Conservation (phyloP, 2,797 vertebrate species). For the Tapirus indicus region DNA sequence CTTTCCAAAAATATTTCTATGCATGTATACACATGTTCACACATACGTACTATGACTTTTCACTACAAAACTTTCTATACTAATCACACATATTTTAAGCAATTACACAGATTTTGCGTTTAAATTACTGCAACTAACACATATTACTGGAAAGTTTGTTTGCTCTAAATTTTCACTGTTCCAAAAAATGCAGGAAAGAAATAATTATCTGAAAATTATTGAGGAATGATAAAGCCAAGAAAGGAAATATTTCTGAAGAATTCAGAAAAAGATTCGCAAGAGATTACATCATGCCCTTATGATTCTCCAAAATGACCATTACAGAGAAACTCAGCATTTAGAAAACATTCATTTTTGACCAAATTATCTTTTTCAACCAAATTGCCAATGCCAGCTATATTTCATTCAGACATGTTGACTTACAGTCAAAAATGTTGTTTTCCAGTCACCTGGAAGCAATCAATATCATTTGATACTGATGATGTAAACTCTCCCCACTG, state of each 20-base stretch:
- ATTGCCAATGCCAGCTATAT: accelerated
- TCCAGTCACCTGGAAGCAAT: background rate
- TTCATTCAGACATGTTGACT: accelerated
- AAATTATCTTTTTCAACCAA: too few species aligned
- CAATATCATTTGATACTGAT: accelerated
- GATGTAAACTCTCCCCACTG: accelerated
- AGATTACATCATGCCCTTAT: background rate
- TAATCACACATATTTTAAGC: background rate
- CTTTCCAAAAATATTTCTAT: background rate
- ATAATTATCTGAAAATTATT: background rate
- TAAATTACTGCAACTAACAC: background rate
- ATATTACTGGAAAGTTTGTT: background rate
- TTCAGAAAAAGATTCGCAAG: background rate
- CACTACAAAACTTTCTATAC: background rate
- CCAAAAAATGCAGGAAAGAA: background rate
- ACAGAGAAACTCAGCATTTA: background rate
- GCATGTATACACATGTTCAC: accelerated
- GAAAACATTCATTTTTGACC: background rate
- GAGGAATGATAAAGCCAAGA: background rate
- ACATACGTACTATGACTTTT: accelerated
- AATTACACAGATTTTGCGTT: background rate
- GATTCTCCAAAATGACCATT: background rate
- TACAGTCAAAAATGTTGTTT: accelerated
- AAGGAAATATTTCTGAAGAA: background rate
- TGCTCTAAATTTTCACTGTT: background rate